These are phyloP conservation scores for Podabrus alpinus DNA, from an alignment of 2,888 invertebrate genomes.

Conservation along the genomic window DNA sequence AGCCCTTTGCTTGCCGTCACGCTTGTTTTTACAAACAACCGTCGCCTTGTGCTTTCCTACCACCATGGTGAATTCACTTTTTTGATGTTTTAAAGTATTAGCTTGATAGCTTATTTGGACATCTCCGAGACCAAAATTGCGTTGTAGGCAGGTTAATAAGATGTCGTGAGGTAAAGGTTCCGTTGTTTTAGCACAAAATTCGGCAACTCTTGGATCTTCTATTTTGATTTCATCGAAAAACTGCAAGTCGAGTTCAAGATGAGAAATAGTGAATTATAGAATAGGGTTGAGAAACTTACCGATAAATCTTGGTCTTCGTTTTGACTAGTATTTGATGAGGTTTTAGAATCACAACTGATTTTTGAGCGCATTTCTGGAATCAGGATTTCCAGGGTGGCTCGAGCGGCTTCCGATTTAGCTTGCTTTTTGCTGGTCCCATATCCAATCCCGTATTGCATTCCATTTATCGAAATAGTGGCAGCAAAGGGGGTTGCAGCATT, in stretches of 20 bases:
- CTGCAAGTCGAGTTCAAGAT: slow-evolving; percentile 50
- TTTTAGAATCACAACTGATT: slow-evolving; percentile 66
- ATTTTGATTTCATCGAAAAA: slow-evolving; percentile 93
- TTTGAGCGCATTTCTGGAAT: slow-evolving; percentile 91
- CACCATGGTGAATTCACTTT: slow-evolving; percentile 91
- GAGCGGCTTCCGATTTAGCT: slow-evolving; percentile 93
- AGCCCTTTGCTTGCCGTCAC: slow-evolving; percentile 94
- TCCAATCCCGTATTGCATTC: slow-evolving; percentile 92
- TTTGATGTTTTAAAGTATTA: slow-evolving; percentile 85
- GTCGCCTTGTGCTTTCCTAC: slow-evolving; percentile 91
- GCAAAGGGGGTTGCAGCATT: slow-evolving; percentile 93
- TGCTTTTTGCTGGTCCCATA: slow-evolving; percentile 94
- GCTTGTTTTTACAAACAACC: slow-evolving; percentile 93
- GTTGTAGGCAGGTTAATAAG: slow-evolving; percentile 85
- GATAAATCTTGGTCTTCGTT: slow-evolving; percentile 59
- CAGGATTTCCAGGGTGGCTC: slow-evolving; percentile 85
- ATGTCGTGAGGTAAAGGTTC: slow-evolving; percentile 95
- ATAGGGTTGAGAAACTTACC: slow-evolving; percentile 44
- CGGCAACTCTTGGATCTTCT: slow-evolving; percentile 91
- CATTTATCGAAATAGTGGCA: slow-evolving; percentile 90
- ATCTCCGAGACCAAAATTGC: slow-evolving; percentile 91
- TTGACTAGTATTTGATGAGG: slow-evolving; percentile 55
- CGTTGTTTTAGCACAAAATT: slow-evolving; percentile 94
- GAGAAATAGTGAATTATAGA: background rate
- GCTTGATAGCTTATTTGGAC: slow-evolving; percentile 81